These are phyloP conservation scores for Indicator indicator DNA, from an alignment of 2,113 vertebrate species.

Conservation along the genomic window DNA sequence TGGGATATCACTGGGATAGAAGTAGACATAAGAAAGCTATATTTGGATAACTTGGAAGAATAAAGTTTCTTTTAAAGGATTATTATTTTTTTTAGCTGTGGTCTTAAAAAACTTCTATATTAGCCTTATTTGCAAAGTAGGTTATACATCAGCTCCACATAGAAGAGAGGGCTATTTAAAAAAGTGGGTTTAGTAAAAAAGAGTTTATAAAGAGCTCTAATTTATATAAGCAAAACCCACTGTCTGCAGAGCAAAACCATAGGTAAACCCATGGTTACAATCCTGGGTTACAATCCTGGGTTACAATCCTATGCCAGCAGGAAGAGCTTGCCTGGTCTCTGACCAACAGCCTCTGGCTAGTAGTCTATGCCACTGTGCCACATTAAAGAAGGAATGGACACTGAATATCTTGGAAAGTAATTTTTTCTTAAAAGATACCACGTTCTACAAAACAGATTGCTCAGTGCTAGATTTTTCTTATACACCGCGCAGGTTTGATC, in stretches of 20 bases:
- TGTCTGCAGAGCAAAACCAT: not conserved
- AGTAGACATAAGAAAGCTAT: not conserved
- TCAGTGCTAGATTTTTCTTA: not conserved
- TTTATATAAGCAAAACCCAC: not conserved
- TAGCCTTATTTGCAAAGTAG: not conserved
- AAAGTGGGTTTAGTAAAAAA: not conserved
- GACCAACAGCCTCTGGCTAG: not conserved
- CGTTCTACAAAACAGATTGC: not conserved
- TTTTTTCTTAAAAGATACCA: not conserved
- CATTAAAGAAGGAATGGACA: not conserved
- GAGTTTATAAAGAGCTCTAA: not conserved
- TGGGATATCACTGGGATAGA: not conserved
- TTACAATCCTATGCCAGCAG: not conserved
- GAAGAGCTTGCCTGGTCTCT: not conserved
- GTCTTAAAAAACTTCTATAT: not conserved
- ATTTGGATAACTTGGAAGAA: not conserved
- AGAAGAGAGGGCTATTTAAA: not conserved
- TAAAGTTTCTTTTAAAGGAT: not conserved
- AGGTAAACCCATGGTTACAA: not conserved
- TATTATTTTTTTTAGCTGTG: not conserved
- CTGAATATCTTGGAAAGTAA: not conserved
- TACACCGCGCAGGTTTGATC: not conserved
- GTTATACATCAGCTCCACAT: not conserved
- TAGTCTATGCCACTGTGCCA: not conserved
- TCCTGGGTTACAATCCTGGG: not conserved